Evolutionary conservation across 2,113 vertebrate species (phyloP), one percentile per base, ranked within the genome.

Genomic region (Uria lomvia): DNA sequence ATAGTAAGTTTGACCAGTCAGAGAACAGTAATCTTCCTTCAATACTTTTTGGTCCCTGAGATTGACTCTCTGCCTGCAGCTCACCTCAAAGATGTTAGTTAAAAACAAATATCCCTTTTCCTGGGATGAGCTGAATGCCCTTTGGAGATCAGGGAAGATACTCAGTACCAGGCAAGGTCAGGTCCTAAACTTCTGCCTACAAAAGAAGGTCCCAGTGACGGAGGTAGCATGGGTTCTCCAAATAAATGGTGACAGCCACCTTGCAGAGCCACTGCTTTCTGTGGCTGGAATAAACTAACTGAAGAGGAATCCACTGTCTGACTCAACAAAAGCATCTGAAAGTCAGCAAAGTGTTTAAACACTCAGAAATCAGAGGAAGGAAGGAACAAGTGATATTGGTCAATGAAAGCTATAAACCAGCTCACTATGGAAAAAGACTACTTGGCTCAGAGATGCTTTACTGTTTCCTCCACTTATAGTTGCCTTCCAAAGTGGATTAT

Each of bases 401-500:
- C 84, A 94, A 92, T 8, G 40, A 67, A 92, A 95, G 43, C 43
- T 88, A 83, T 53, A 83, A 88, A 81, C 59, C 77, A 96, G 49
- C 52, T 86, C 52, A 86, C 76, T 76, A 9, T 73, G 63, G 81
- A 95, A 95, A 67, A 92, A 92, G 66, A 86, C 86, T 86, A 73
- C 84, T 92, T 97, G 97, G 97, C 97, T 97, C 96, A 96, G 96
- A 95, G 92, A 90, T 92, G 95, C 95, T 96, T 97, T 91, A 95
- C 50, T 93, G 42, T 94, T 95, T 96, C 30, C 55, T 94, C 94
- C 89, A 94, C 84, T 92, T 56, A 73, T 1, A 45, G 70, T 77
- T 85, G 84, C 95, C 74, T 95, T 94, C 92, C 67, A 76, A 83
- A 96, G 91, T 91, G 85, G 73, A 86, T 85, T 70, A 66, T 62